phyloP scores from a whole-genome alignment of 1,140 invertebrate genomes.

The Wasmannia auropunctata region DNA sequence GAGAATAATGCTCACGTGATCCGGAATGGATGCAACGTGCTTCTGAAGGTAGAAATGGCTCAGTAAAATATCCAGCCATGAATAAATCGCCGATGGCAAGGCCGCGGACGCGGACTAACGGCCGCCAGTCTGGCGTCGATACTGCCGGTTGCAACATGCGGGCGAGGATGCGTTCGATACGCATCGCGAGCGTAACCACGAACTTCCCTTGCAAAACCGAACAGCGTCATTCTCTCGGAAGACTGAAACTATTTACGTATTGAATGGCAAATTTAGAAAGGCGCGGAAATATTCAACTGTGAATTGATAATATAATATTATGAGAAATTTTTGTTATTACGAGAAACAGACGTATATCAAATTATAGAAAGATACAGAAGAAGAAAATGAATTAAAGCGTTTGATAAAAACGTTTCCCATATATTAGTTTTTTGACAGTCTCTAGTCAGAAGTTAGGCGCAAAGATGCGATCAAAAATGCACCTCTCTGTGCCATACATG shows the following conservation, averaged over 20 bases:
- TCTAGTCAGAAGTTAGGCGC: slow-evolving; percentile 15
- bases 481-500: too few species aligned
- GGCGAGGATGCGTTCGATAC: slow-evolving; percentile 21
- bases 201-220: neutral
- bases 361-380: neutral
- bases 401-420: neutral
- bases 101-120: slow-evolving; percentile 67
- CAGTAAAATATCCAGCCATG: slow-evolving; percentile 62
- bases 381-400: neutral
- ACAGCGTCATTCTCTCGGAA: too few species aligned
- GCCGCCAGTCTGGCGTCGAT: slow-evolving; percentile 72
- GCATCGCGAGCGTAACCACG: slow-evolving; percentile 12
- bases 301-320: neutral
- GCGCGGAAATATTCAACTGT: neutral
- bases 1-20: neutral
- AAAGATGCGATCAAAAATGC: neutral
- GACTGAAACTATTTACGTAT: neutral
- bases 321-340: neutral
- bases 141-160: slow-evolving; percentile 53
- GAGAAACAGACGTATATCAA: neutral
- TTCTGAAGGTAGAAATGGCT: slow-evolving; percentile 40
- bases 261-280: neutral
- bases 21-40: slow-evolving; percentile 43
- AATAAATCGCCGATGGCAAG: slow-evolving; percentile 72
- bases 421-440: neutral